Evolutionary conservation across 1,140 invertebrate genomes (phyloP).

Genomic region (Eumaeus atala): DNA sequence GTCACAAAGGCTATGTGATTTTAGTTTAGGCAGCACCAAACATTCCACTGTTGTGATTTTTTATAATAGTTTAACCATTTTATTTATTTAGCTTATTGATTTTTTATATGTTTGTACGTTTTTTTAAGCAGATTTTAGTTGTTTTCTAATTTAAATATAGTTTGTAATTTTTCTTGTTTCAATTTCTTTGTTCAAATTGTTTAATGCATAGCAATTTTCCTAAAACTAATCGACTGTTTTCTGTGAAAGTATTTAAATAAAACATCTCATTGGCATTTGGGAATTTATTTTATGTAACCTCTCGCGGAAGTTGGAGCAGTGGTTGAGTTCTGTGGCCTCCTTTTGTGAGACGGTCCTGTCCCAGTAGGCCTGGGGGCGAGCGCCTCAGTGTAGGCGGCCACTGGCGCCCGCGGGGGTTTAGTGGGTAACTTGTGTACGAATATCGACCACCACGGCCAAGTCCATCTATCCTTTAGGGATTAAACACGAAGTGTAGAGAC

Average conservation of each 20-base stretch:
- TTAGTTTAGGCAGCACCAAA: conserved; percentile 54
- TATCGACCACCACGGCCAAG: no score
- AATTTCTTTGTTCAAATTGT: conserved; percentile 2
- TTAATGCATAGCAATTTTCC: not conserved
- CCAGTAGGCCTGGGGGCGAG: no score
- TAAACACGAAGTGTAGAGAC: no score
- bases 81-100: conserved; percentile 21
- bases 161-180: conserved; percentile 14
- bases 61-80: conserved; percentile 40
- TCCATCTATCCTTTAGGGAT: no score
- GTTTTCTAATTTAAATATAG: conserved; percentile 4
- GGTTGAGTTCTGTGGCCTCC: no score
- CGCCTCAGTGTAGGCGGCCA: no score
- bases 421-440: no score
- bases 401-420: no score
- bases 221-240: not conserved
- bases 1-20: conserved; percentile 55
- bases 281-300: conserved; percentile 12
- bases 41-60: conserved; percentile 71
- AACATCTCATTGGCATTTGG: conserved; percentile 8
- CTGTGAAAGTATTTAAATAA: conserved; percentile 6
- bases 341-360: no score
- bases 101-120: conserved; percentile 10
- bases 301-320: not conserved
- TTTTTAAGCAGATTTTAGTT: conserved; percentile 19